A percentile compares a stretch with the other conserved stretches of the same genome.
phyloP scores from a whole-genome alignment of 2,797 vertebrate species.

The Sebastes minor region DNA sequence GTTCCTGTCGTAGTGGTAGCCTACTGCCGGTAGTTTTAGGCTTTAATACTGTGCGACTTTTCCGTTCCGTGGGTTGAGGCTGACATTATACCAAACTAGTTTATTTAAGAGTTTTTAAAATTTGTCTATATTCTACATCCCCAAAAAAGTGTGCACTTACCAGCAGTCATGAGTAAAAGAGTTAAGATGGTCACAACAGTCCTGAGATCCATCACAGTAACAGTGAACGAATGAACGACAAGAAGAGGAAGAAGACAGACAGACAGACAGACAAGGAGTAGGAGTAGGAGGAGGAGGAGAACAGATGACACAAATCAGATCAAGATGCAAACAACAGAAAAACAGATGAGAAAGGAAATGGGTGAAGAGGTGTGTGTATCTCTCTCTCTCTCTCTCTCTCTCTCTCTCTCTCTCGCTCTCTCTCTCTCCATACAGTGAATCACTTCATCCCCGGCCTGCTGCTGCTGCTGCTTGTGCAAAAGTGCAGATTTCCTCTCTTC shows the following conservation, averaged over 20 bases:
- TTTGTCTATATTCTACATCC: neutral
- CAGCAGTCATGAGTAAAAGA: constrained; percentile 25
- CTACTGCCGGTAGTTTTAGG: neutral
- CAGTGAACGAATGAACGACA: neutral
- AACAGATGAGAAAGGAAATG: constrained; percentile 75
- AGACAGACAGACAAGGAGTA: neutral
- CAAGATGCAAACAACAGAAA: constrained; percentile 34
- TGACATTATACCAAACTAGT: neutral
- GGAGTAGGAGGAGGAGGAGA: neutral
- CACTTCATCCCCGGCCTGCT: constrained; percentile 53
- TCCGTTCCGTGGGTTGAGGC: neutral
- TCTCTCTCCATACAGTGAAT: constrained; percentile 63
- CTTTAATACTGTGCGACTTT: neutral
- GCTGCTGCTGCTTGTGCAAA: constrained; percentile 64
- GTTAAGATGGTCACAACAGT: constrained; percentile 38
- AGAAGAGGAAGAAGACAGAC: neutral
- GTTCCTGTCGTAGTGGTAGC: neutral
- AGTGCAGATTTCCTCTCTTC: constrained; percentile 82
- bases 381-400: neutral
- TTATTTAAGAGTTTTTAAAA: neutral
- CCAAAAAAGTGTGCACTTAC: constrained; percentile 58
- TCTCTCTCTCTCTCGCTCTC: constrained; percentile 8
- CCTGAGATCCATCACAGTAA: constrained; percentile 61
- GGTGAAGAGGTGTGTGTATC: constrained; percentile 63
- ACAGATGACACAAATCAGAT: constrained; percentile 11